Base-by-base conservation (phyloP, 2,797 vertebrate species). In the Pogoniulus pusillus region DNA sequence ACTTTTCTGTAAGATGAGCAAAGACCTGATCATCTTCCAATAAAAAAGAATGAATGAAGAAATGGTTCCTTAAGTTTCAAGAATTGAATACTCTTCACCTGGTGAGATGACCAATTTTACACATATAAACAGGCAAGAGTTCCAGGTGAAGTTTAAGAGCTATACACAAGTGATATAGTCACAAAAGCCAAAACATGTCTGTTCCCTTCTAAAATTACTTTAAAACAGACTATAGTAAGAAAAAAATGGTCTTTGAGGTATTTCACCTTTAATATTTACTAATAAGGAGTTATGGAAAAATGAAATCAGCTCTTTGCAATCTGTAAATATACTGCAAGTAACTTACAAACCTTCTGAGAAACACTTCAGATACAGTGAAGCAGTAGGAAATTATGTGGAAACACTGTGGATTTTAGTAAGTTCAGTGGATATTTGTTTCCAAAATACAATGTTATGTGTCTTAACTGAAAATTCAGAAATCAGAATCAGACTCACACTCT, bases 141-240 rank as follows among this genome's bases (percentile, higher is more conserved):
- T 82, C 49, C 59, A 84, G 64, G 78, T 88, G 68, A 90, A 85
- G 69, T 92, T 93, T 34, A 82, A 49, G 81, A 65, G 68, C 66
- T 70, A 45, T 18, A 30, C 68, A 70, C 37, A 90, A 70, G 53
- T 62, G 77, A 84, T 30, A 57, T 0, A 9, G 63, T 35, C 63
- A 88, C n/a, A 76, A 73, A 92, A 93, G 37, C 15, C 1, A 5
- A 78, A 83, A 45, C 10, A 27, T 34, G 12, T n/a, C 68, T 74
- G 9, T 17, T 83, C 39, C 19, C 20, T 43, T 63, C 49, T 59
- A 76, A 88, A 55, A 64, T 58, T 51, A 55, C 34, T 70, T 76
- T 57, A 2, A 64, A 77, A 49, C 27, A 41, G 32, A 35, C 29
- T 41, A 20, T 59, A n/a, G 41, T 32, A 62, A 16, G 65, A n/a